phyloP scores from a whole-genome alignment of 2,113 vertebrate genomes.

The Heloderma charlesbogerti region DNA sequence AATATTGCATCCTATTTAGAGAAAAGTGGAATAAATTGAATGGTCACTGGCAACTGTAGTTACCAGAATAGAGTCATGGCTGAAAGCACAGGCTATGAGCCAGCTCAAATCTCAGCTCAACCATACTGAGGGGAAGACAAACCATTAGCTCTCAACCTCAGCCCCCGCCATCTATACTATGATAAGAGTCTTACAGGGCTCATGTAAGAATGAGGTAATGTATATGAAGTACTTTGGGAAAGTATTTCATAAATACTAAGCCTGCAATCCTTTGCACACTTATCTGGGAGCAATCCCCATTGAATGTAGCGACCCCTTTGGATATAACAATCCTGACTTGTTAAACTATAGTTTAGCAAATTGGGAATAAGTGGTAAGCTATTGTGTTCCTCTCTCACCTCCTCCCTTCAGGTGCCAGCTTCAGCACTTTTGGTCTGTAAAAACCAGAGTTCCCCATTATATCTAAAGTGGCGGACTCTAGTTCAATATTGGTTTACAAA shows the following conservation, averaged over 20 bases:
- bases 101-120: neutral
- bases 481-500: neutral
- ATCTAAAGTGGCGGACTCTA: neutral
- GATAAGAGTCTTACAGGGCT: neutral
- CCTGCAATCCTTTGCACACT: neutral
- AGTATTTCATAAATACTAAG: neutral
- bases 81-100: too few species aligned
- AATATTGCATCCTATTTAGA: neutral
- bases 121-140: neutral
- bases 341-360: neutral
- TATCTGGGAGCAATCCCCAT: neutral
- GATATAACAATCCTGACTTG: neutral
- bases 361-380: neutral
- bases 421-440: neutral
- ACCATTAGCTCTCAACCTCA: neutral
- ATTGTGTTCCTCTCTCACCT: neutral
- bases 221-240: neutral
- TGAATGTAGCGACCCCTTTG: neutral
- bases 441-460: neutral
- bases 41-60: too few species aligned
- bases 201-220: neutral
- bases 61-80: neutral
- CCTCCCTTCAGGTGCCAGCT: too few species aligned
- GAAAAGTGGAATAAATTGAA: constrained; percentile 1
- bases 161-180: neutral